phyloP scores from a whole-genome alignment of 2,888 invertebrate species.

The Sphaerophoria rueppellii region DNA sequence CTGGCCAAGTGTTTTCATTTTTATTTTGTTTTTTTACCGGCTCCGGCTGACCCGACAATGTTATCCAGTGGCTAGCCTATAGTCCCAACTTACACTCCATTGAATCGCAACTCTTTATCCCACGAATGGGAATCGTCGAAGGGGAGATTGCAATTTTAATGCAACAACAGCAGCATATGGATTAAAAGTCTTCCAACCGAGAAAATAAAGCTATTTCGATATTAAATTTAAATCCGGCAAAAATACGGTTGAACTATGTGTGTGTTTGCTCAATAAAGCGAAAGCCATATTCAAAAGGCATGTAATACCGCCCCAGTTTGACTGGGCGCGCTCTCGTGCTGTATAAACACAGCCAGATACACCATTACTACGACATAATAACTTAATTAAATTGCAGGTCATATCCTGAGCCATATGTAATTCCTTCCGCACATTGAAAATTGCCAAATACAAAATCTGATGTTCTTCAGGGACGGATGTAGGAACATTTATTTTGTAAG shows the following conservation, averaged over 20 bases:
- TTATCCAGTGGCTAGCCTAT: constrained; percentile 12
- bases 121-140: constrained; percentile 52
- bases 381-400: constrained; percentile 73
- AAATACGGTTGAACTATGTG: constrained; percentile 3
- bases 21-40: background rate
- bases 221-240: constrained; percentile 66
- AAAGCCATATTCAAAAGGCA: constrained; percentile 52
- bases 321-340: background rate
- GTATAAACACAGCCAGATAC: background rate
- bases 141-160: constrained; percentile 14
- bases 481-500: too few relatives aligned
- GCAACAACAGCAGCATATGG: constrained; percentile 45
- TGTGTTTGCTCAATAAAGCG: constrained; percentile 37
- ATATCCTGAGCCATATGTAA: constrained; percentile 68
- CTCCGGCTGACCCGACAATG: background rate
- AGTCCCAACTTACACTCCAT: constrained; percentile 21
- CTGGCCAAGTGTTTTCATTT: background rate
- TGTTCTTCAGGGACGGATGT: background rate
- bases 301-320: constrained; percentile 17
- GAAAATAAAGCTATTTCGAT: constrained; percentile 65
- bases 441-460: constrained; percentile 33
- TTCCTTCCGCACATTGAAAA: constrained; percentile 69
- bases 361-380: constrained; percentile 54
- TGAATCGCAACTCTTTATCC: constrained; percentile 37
- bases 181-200: constrained; percentile 70